Base-by-base conservation (phyloP, 2,113 vertebrate genomes). In the Sturnira hondurensis region DNA sequence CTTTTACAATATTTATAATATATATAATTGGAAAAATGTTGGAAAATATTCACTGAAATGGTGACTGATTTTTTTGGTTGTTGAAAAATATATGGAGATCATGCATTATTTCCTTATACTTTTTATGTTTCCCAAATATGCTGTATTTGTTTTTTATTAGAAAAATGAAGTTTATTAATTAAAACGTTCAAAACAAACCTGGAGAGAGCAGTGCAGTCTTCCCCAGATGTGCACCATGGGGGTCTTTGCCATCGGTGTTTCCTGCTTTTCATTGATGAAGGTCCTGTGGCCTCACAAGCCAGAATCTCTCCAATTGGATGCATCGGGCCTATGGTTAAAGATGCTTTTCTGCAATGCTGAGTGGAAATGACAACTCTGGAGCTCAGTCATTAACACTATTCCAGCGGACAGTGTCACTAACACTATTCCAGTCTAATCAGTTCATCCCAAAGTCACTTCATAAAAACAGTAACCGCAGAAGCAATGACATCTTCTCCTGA, bases 181-280 rank as follows among this genome's bases (percentile, higher is more conserved):
- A 77, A 83, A 82, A 65, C 14, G 47, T 61, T 83, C 83, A 19
- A 19, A 47, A 83, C 6, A 47, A n/a, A 3, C 31, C 86, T 36
- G 71, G 31, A 4, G 31, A 50, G 6, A 47, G 0, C 17, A 33
- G 13, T 24, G 54, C 31, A 28, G 50, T 13, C 56, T 61, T 11
- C 31, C 67, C 26, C 20, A 16, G 7, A 2, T 24, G 31, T 31
- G 70, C 2, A 3, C 2, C 1, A 0, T 3, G n/a, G 31, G 41
- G 22, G 0, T 28, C 43, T 47, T 45, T 2, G 2, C 3, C 14
- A 6, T 20, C 16, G 12, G 28, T 13, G 1, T 7, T 16, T 22
- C 47, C 33, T 38, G 33, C 12, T 50, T 92, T 47, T 50, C 14
- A 17, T 10, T 31, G 56, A 10, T 65, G 5, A 10, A 54, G 7